Conservation (phyloP, 2,113 vertebrate genomes). For the Pedetes capensis region DNA sequence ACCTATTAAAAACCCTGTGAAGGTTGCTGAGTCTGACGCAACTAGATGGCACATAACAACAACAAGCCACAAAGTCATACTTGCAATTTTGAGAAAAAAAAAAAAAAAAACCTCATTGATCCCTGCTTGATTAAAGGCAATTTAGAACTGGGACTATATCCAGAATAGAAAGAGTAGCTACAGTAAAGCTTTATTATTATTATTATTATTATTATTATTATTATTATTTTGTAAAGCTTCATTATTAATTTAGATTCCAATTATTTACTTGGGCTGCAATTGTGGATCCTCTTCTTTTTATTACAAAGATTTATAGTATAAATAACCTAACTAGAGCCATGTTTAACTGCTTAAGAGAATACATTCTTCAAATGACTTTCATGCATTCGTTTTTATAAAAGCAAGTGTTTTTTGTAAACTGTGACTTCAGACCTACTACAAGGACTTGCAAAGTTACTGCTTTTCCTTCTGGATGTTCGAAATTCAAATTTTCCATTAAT, state of each 20-base stretch:
- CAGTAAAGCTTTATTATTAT: background rate
- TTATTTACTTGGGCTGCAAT: constrained; percentile 21
- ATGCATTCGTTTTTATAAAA: constrained; percentile 13
- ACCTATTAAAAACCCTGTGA: too few species aligned
- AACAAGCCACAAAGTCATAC: too few species aligned
- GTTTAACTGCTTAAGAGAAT: constrained; percentile 19
- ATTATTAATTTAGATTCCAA: constrained; percentile 33
- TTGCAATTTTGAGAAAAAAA: background rate
- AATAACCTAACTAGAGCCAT: background rate
- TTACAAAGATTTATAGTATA: background rate
- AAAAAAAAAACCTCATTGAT: background rate
- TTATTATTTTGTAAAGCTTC: background rate
- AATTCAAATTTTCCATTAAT: constrained; percentile 25
- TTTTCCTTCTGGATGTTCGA: constrained; percentile 33
- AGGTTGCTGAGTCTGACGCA: too few species aligned
- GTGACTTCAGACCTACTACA: background rate
- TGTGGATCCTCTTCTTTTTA: background rate
- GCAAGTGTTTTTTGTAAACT: background rate
- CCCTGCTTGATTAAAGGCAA: background rate
- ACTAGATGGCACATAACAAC: too few species aligned
- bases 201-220: too few species aligned
- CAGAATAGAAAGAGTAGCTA: background rate
- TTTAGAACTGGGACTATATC: background rate
- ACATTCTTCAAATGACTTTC: background rate
- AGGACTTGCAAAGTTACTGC: constrained; percentile 1